A percentile compares a stretch with the other conserved stretches of the same genome.
phyloP scores from a whole-genome alignment of 2,888 invertebrate genomes.

The Heteromurus nitidus region DNA sequence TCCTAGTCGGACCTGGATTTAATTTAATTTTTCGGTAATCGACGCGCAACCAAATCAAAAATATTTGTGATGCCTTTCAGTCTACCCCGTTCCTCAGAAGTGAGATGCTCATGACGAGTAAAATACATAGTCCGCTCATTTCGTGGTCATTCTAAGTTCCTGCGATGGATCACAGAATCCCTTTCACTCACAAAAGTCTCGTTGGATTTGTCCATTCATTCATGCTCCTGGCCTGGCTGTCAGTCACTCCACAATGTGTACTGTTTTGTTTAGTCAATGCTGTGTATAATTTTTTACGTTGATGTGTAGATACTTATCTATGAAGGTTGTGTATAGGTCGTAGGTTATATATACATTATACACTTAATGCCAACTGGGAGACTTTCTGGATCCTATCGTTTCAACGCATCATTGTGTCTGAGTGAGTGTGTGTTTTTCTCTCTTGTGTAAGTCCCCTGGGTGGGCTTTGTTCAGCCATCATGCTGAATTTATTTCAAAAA shows the following conservation, averaged over 20 bases:
- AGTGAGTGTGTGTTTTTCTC: slow-evolving; percentile 56
- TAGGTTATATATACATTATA: background rate
- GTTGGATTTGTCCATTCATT: background rate
- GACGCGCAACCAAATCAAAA: background rate
- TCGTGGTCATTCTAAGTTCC: background rate
- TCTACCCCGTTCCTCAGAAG: slow-evolving; percentile 23
- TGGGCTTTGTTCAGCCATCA: slow-evolving; percentile 71
- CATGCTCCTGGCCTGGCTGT: background rate
- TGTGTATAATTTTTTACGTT: background rate
- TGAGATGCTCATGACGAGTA: background rate
- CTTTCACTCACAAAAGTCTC: background rate
- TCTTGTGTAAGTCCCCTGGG: slow-evolving; percentile 65
- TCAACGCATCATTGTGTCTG: too few species aligned
- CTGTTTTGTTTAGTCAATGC: background rate
- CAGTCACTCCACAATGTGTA: too few species aligned
- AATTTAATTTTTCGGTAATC: too few species aligned
- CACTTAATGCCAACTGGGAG: slow-evolving; percentile 34
- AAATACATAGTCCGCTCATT: background rate
- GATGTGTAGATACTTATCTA: background rate
- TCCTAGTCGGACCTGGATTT: too few species aligned
- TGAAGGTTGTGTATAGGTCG: background rate
- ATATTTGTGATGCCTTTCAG: slow-evolving; percentile 24
- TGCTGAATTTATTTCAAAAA: slow-evolving; percentile 71
- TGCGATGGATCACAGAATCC: background rate
- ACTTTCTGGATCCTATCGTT: slow-evolving; percentile 17